phyloP scores from a whole-genome alignment of 2,113 vertebrate species.

The Neogale vison region DNA sequence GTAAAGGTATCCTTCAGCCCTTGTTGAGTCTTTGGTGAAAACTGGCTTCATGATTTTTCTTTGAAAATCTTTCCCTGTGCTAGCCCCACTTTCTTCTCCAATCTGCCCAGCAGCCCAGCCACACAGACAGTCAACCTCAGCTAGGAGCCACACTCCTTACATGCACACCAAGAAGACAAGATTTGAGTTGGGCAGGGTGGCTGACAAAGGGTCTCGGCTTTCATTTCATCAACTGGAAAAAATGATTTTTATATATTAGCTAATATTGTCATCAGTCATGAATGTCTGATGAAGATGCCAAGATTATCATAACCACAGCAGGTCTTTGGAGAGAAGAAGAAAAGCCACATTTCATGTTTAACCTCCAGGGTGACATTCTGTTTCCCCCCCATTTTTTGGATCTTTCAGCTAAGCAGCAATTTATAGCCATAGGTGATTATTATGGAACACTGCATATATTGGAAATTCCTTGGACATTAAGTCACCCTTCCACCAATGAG shows the following conservation, averaged over 20 bases:
- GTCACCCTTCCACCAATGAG: constrained; percentile 86
- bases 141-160: neutral
- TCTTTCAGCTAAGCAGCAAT: constrained; percentile 90
- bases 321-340: neutral
- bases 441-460: constrained; percentile 90
- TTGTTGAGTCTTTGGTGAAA: neutral
- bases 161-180: neutral
- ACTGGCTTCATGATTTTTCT: neutral
- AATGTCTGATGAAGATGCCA: neutral
- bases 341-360: neutral
- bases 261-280: neutral
- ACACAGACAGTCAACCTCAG: neutral
- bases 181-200: neutral
- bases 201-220: neutral
- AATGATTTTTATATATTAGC: neutral
- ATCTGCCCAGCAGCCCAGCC: neutral
- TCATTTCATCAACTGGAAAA: constrained; percentile 46
- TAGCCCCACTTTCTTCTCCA: neutral
- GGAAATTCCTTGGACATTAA: constrained; percentile 89
- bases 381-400: neutral
- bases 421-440: constrained; percentile 91
- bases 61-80: neutral
- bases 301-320: neutral
- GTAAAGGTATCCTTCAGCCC: neutral
- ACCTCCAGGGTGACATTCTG: constrained; percentile 12